phyloP scores from a whole-genome alignment of 2,113 vertebrate species.

The Centropus unirufus region DNA sequence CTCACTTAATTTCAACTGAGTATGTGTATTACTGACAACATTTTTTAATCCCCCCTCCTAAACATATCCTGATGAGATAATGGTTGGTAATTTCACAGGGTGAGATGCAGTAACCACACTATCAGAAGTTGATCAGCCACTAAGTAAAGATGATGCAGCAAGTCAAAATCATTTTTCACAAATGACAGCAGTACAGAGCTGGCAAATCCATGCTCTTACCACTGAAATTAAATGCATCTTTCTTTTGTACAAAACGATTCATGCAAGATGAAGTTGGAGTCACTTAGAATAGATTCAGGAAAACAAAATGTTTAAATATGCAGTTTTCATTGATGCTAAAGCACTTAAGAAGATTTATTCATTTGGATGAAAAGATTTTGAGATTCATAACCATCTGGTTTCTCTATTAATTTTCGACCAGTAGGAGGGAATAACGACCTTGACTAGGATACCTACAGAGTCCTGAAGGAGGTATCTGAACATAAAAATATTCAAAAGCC shows the following conservation, averaged over 20 bases:
- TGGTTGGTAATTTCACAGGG: constrained; percentile 3
- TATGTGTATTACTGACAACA: constrained; percentile 10
- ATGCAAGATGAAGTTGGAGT: neutral
- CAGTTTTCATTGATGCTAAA: neutral
- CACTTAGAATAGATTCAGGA: neutral
- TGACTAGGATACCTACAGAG: neutral
- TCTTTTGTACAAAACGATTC: neutral
- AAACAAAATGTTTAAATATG: neutral
- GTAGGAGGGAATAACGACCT: neutral
- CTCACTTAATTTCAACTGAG: constrained; percentile 4
- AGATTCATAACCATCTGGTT: neutral
- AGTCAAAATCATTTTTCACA: constrained; percentile 13
- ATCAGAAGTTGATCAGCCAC: constrained; percentile 23
- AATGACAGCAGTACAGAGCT: neutral
- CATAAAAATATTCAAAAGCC: neutral
- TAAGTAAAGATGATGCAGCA: constrained; percentile 5
- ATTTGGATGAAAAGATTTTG: neutral
- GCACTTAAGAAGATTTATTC: neutral
- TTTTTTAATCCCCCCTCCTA: neutral
- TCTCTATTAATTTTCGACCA: neutral
- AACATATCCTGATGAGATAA: constrained; percentile 23
- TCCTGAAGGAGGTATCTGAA: neutral
- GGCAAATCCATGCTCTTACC: neutral
- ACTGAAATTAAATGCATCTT: neutral
- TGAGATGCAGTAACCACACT: constrained; percentile 8